Evolutionary conservation across 1,140 invertebrate genomes (phyloP), one percentile per base, ranked within the genome.

Genomic region (Monochamus saltuarius): DNA sequence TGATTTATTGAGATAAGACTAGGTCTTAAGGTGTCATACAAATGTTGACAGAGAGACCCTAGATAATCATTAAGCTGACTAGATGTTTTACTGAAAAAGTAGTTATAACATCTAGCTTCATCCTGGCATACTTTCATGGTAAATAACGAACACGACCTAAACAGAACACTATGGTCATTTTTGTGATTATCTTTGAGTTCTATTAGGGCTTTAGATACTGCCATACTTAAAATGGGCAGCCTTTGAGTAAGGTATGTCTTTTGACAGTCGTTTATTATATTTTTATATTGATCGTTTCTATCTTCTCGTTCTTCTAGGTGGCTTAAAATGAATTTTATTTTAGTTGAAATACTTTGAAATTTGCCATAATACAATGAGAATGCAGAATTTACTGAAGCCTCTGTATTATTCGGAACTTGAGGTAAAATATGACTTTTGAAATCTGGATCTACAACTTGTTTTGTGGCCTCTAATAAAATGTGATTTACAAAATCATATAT

Each of bases 1-100:
- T 99, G 97, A 75, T 97, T 95, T 49, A 99, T 93, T 73, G 97
- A 93, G 62, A 99, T 97, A 37, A 99, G 91, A 53, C 94, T 87
- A 1, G 98, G 96, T n/a, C 97, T 82, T 54, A 99, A 77, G 1
- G 87, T 88, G 73, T 99, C 97, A 73, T 99, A 99, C 7, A 99
- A 75, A 45, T 89, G 87, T 11, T 87, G 90, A 74, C 95, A 99
- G 0, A 99, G 76, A 0, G 85, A 85, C 66, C 94, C 92, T 19
- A 99, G 75, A 72, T 90, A 92, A 13, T 86, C 81, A 14, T 85
- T 84, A 40, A 95, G 74, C 29, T 85, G 81, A 3, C 76, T 66
- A 0, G 87, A 88, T 2, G 83, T 71, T 38, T 85, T 82, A 0
- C 81, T 82, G 64, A 97, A 98, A 73, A 97, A 97, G 74, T 97